Base-by-base conservation (phyloP, 1,140 invertebrate genomes). In the Tetramorium simillimum region DNA sequence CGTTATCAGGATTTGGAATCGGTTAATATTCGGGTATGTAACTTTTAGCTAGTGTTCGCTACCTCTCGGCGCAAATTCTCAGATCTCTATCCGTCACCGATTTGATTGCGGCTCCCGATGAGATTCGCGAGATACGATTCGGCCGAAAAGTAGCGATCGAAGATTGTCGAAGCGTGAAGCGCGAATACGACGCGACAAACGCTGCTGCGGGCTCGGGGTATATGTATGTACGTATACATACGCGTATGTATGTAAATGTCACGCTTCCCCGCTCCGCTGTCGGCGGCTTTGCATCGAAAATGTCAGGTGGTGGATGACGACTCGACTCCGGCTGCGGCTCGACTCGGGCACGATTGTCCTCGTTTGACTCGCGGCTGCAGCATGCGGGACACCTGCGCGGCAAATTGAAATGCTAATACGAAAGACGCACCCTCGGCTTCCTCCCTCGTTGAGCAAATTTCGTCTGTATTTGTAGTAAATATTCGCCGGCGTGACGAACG, bases 361-460 rank as follows among this genome's bases (percentile, higher is more conserved):
- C 24, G 73, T 70, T 37, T 28, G 51, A 72, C 70, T 78, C 69
- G 78, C 65, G 63, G 63, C 43, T 78, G 58, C 51, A 56, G 51
- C 46, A 40, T 40, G 53, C 49, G 51, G 40, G 33, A 91, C 88
- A 91, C 86, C 82, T 86, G 84, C 88, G 53, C 76, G 81, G 62
- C 89, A 87, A 89, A 92, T 92, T 90, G 89, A 89, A 87, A 91
- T 91, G 90, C 88, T 87, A 87, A 91, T 90, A 87, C 53, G 60
- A 56, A 69, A 62, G 49, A 46, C 12, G 33, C 46, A 43, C 33
- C 37, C 76, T 28, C 87, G 40, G 14, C 21, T 53, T 21, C 12
- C 33, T 69, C 7, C 21, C 16, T 21, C 63, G 46, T 40, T 21
- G n/a, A 65, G 28, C 43, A 49, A 78, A 65, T 78, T 65, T 24